These are phyloP conservation scores for Priocnemis perturbator DNA, from an alignment of 2,888 invertebrate genomes.

Conservation along the genomic window DNA sequence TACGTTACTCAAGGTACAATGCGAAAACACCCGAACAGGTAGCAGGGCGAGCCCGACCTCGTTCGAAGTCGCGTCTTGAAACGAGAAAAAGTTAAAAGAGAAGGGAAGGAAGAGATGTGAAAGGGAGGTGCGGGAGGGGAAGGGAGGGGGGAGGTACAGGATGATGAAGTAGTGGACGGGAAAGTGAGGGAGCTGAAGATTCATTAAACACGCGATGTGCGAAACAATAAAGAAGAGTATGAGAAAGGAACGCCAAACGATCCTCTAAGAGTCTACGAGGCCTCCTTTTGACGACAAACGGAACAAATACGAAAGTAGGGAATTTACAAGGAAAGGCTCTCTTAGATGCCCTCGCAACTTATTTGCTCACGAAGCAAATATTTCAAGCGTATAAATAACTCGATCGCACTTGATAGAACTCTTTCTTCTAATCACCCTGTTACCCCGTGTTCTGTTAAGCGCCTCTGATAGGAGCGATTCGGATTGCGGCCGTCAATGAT, in stretches of 20 bases:
- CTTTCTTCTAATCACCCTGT: constrained; percentile 39
- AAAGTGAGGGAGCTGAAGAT: background rate
- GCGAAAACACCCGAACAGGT: constrained; percentile 17
- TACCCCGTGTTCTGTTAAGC: constrained; percentile 27
- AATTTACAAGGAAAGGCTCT: constrained; percentile 26
- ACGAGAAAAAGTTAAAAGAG: background rate
- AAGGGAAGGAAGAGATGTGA: background rate
- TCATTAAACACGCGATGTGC: background rate
- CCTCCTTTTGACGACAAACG: constrained; percentile 10
- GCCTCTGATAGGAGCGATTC: background rate
- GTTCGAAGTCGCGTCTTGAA: constrained; percentile 6
- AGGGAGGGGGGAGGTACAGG: background rate
- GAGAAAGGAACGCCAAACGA: background rate
- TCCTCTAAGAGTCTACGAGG: background rate
- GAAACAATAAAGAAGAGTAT: background rate
- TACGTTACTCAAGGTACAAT: constrained; percentile 38
- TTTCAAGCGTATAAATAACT: constrained; percentile 54
- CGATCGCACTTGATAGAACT: constrained; percentile 36
- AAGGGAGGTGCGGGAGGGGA: background rate
- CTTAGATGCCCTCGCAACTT: constrained; percentile 30
- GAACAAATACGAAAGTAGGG: constrained; percentile 16
- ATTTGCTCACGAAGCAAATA: constrained; percentile 47
- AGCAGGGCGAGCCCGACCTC: constrained; percentile 8
- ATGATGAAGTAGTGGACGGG: too few relatives aligned
- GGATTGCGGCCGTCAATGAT: too few relatives aligned